Conservation (phyloP, 2,797 vertebrate genomes). For the Streptopelia turtur region DNA sequence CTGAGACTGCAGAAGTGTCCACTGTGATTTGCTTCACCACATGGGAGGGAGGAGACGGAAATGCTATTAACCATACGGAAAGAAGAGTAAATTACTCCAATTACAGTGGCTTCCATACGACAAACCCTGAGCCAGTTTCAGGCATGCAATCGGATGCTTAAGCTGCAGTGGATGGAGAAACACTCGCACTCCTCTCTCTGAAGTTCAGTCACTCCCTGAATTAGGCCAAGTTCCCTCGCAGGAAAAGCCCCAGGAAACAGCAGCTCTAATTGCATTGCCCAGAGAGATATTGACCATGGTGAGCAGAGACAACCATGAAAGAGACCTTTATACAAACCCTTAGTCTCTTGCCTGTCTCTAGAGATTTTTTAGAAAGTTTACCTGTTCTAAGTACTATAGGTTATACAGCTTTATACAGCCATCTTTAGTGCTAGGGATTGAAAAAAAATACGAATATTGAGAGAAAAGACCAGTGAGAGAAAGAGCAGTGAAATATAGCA, state of each 20-base stretch:
- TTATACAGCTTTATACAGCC: neutral
- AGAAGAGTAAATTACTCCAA: neutral
- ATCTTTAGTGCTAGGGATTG: neutral
- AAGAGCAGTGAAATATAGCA: neutral
- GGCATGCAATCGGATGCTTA: fast-evolving
- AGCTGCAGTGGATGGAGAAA: neutral
- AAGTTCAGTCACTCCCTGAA: neutral
- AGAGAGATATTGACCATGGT: neutral
- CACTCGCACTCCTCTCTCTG: neutral
- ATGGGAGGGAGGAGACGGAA: neutral
- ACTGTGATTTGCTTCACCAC: neutral
- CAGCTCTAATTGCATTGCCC: neutral
- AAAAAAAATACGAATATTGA: neutral
- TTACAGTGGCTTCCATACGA: neutral
- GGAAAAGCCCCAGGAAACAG: neutral
- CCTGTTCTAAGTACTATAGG: neutral
- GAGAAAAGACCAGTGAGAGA: neutral
- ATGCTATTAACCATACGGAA: neutral
- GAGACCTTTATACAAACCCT: neutral
- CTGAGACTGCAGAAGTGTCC: neutral
- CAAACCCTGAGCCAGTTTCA: neutral
- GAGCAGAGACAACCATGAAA: neutral
- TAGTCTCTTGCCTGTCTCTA: neutral
- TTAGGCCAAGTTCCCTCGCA: neutral
- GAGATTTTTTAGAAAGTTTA: neutral